phyloP scores from a whole-genome alignment of 2,113 vertebrate species.

The Ptilonorhynchus violaceus region DNA sequence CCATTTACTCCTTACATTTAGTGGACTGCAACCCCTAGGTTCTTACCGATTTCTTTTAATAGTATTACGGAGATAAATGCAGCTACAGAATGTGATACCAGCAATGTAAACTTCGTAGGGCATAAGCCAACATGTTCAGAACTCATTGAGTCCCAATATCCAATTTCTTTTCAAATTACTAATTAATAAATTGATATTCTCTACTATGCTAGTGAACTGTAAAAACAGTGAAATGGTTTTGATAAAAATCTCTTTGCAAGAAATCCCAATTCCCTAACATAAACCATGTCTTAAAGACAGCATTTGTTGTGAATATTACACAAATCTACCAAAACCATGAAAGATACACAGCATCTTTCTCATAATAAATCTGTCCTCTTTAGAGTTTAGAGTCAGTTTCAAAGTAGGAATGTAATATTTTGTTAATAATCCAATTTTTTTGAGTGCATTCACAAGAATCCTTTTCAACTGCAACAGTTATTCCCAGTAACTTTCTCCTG shows the following conservation, averaged over 20 bases:
- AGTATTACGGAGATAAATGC: neutral
- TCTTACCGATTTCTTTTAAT: neutral
- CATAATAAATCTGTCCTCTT: conserved; percentile 4
- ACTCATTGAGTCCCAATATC: neutral
- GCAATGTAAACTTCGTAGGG: neutral
- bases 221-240: neutral
- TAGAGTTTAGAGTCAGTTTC: conserved; percentile 40
- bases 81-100: neutral
- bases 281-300: neutral
- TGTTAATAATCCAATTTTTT: conserved; percentile 65
- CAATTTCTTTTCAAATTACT: neutral
- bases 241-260: neutral
- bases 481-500: conserved; percentile 77
- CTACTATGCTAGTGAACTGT: neutral
- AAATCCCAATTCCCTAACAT: neutral
- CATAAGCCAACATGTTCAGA: neutral
- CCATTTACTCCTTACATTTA: neutral
- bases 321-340: neutral
- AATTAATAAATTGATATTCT: neutral
- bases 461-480: conserved; percentile 78
- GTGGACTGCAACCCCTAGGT: neutral
- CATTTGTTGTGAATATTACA: conserved; percentile 9
- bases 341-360: conserved; percentile 24
- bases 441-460: conserved; percentile 62
- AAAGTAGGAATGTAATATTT: conserved; percentile 61